phyloP scores from a whole-genome alignment of 2,888 invertebrate species.

The Erebia palarica region DNA sequence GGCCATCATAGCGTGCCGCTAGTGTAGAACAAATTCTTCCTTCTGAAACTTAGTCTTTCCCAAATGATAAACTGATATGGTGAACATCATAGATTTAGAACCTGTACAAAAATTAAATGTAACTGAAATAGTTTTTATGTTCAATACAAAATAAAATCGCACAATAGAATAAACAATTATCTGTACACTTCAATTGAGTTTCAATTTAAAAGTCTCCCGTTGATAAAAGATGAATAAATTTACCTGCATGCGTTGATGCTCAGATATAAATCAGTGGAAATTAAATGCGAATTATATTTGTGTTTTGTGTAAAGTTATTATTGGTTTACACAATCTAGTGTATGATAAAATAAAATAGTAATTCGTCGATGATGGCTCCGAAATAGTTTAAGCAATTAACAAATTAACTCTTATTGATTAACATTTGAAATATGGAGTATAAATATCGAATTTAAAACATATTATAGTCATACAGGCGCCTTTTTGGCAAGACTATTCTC shows the following conservation, averaged over 20 bases:
- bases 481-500: not conserved
- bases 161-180: too few species aligned
- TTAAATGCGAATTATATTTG: not conserved
- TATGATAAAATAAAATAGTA: not conserved
- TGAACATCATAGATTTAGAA: too few species aligned
- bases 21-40: not conserved
- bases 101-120: too few species aligned
- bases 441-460: not conserved
- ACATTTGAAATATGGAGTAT: not conserved
- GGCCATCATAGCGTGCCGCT: too few species aligned
- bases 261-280: too few species aligned
- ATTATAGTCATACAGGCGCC: not conserved
- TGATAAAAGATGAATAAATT: too few species aligned
- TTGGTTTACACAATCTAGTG: not conserved
- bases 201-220: too few species aligned
- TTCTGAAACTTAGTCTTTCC: not conserved
- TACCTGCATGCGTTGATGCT: too few species aligned
- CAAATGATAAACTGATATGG: too few species aligned
- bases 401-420: conserved; percentile 2
- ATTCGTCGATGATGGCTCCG: not conserved
- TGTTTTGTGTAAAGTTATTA: not conserved
- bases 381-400: conserved; percentile 2
- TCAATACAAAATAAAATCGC: too few species aligned
- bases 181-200: too few species aligned
- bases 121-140: too few species aligned